phyloP scores from a whole-genome alignment of 1,140 invertebrate species.

The Ips typographus region DNA sequence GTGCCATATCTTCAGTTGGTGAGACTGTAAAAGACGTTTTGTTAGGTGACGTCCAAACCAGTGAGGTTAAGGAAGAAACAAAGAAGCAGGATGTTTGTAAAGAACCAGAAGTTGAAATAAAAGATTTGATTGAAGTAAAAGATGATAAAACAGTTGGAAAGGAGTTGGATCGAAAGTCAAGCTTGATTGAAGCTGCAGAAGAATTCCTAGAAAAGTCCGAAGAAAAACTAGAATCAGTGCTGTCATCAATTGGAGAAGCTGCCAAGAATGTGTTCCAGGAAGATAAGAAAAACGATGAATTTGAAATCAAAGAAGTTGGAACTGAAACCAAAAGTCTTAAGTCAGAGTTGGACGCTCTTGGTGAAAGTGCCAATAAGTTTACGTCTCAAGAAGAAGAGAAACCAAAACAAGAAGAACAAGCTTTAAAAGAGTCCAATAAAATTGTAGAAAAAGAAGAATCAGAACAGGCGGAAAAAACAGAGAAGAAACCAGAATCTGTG shows the following conservation, averaged over 20 bases:
- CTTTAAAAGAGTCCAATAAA: background rate
- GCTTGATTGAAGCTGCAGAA: slow-evolving; percentile 10
- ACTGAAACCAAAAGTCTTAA: too few relatives aligned
- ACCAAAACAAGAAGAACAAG: background rate
- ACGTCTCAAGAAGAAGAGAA: background rate
- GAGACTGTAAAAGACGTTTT: background rate
- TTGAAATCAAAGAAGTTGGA: background rate
- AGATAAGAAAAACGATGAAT: background rate
- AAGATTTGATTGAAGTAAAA: background rate
- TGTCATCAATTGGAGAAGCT: slow-evolving; percentile 1
- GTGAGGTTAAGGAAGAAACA: background rate
- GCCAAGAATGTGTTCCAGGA: background rate
- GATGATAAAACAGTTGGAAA: background rate
- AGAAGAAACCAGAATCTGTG: slow-evolving; percentile 1
- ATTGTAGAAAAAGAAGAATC: background rate
- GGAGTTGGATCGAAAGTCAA: too few relatives aligned
- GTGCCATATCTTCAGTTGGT: slow-evolving; percentile 3
- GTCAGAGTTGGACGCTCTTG: background rate
- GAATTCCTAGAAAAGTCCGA: slow-evolving; percentile 15
- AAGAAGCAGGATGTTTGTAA: background rate
- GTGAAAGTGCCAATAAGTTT: background rate
- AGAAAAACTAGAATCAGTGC: slow-evolving; percentile 4
- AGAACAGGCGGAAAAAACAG: background rate
- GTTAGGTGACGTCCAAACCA: background rate
- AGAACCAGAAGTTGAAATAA: background rate